Percentiles rank a stretch among this genome's conserved stretches.
phyloP scores from a whole-genome alignment of 2,113 vertebrate genomes.

The Dascyllus trimaculatus region DNA sequence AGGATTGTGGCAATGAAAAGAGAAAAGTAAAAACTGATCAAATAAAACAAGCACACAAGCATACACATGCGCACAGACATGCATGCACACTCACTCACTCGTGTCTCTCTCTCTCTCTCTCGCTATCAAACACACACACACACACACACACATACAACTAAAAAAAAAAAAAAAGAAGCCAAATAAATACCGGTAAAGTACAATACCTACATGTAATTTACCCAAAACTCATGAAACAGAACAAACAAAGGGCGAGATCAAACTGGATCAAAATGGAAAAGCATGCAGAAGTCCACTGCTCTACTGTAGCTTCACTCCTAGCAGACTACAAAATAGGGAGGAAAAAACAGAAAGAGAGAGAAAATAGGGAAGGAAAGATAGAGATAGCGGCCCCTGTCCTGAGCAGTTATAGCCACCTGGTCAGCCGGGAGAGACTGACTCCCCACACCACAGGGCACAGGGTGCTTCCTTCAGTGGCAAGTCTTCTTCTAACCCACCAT shows the following conservation, averaged over 20 bases:
- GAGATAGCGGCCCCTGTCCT: constrained; percentile 73
- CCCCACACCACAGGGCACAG: constrained; percentile 63
- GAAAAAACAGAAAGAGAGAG: constrained; percentile 60
- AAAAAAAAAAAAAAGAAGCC: constrained; percentile 60
- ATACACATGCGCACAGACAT: constrained; percentile 55
- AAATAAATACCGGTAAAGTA: constrained; percentile 74
- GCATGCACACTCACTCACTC: constrained; percentile 38
- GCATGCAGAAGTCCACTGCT: constrained; percentile 81
- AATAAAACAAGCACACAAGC: constrained; percentile 72
- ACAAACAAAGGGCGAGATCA: constrained; percentile 68
- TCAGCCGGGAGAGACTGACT: constrained; percentile 63
- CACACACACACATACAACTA: constrained; percentile 52
- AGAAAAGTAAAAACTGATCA: constrained; percentile 61
- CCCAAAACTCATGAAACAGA: constrained; percentile 71
- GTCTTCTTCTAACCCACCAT: constrained; percentile 77
- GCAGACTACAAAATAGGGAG: constrained; percentile 72
- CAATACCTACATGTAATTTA: constrained; percentile 68
- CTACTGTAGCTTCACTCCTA: constrained; percentile 85
- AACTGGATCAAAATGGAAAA: constrained; percentile 76
- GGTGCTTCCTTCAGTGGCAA: constrained; percentile 68
- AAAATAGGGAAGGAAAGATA: constrained; percentile 22
- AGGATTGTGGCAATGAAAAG: constrained; percentile 62
- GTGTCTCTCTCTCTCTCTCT: constrained; percentile 28
- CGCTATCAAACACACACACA: constrained; percentile 42
- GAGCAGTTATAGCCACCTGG: constrained; percentile 73